These are phyloP conservation scores for Takifugu rubripes DNA, from an alignment of 2,797 vertebrate species.

Conservation along the genomic window DNA sequence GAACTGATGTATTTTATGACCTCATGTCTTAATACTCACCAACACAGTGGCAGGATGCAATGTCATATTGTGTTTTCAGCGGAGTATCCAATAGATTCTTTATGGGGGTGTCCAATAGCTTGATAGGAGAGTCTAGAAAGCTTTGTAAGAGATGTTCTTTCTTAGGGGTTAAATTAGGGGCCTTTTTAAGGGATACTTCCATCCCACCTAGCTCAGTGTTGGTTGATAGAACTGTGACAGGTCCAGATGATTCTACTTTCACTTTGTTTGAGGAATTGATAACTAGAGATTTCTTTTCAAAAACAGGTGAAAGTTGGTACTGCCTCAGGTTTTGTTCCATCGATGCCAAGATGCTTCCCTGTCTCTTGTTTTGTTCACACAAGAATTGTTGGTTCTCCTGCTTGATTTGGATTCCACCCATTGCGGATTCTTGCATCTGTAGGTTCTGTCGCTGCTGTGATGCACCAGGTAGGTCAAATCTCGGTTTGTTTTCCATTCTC, in stretches of 20 bases:
- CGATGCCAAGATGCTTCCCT: constrained; percentile 88
- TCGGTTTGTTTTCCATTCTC: constrained; percentile 82
- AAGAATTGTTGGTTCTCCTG: constrained; percentile 71
- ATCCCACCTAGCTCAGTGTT: constrained; percentile 73
- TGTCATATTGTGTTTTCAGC: constrained; percentile 96
- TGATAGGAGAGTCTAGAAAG: constrained; percentile 93
- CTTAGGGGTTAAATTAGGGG: constrained; percentile 85
- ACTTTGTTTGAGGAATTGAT: constrained; percentile 85
- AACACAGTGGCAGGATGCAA: constrained; percentile 95
- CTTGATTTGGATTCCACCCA: constrained; percentile 58
- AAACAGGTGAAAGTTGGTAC: constrained; percentile 87
- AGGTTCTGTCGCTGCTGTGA: constrained; percentile 51
- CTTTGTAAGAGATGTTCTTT: constrained; percentile 85
- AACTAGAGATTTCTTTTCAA: constrained; percentile 85
- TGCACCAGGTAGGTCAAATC: constrained; percentile 58
- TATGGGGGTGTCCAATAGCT: constrained; percentile 89
- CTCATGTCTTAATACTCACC: constrained; percentile 78
- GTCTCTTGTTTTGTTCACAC: constrained; percentile 59
- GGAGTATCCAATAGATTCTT: constrained; percentile 94
- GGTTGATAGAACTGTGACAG: constrained; percentile 85
- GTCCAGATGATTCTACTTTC: constrained; percentile 89
- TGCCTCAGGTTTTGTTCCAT: constrained; percentile 95
- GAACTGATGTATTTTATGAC: constrained; percentile 1
- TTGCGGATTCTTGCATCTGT: constrained; percentile 64
- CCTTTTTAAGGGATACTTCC: constrained; percentile 69